Evolutionary conservation across 2,113 vertebrate genomes (phyloP).

Genomic region (Hystrix cristata): DNA sequence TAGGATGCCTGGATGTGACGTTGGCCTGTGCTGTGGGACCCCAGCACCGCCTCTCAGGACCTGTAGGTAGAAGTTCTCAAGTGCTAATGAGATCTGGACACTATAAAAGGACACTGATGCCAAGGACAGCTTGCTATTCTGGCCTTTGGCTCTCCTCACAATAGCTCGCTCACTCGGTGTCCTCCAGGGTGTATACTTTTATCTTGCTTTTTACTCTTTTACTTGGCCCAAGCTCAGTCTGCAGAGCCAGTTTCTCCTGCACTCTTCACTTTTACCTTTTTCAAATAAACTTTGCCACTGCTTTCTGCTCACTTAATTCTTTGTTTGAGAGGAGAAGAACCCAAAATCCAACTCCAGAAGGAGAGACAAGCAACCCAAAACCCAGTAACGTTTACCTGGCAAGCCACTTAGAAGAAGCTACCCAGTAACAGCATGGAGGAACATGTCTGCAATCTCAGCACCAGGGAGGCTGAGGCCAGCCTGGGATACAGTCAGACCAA

Average conservation of each 20-base stretch:
- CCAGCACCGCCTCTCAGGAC: neutral
- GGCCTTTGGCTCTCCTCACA: neutral
- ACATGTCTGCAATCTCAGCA: neutral
- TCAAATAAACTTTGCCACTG: neutral
- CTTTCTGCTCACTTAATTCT: neutral
- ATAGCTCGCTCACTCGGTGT: neutral
- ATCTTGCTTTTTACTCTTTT: neutral
- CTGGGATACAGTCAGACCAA: neutral
- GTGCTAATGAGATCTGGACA: neutral
- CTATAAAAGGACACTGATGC: neutral
- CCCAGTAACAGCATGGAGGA: neutral
- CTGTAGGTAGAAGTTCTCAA: neutral
- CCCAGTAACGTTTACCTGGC: neutral
- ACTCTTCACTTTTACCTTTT: neutral
- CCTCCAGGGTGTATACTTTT: neutral
- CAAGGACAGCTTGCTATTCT: neutral
- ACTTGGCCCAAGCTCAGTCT: neutral
- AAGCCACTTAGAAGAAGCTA: neutral
- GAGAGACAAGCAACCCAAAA: neutral
- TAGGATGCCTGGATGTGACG: neutral
- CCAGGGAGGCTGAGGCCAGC: neutral
- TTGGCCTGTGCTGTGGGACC: neutral
- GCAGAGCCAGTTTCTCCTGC: neutral
- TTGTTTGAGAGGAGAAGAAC: neutral
- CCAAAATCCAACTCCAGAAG: neutral